Base-by-base conservation (phyloP, 1,140 invertebrate genomes). In the Neodiprion lecontei region DNA sequence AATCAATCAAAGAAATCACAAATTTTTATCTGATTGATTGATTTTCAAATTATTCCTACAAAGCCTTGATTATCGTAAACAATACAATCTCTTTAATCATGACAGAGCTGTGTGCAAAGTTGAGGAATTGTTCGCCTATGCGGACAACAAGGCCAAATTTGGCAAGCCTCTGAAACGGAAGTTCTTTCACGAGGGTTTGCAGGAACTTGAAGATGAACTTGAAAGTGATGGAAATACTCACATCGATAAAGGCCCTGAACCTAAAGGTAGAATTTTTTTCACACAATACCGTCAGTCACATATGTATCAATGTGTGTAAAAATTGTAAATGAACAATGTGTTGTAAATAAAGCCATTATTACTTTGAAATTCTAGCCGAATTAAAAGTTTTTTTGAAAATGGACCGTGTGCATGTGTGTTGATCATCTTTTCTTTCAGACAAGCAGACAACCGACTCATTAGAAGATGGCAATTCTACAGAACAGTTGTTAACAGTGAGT, bases 151-250 rank as follows among this genome's bases (percentile, higher is more conserved):
- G 83, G 88, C 89, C n/a, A 94, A 92, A 82, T 92, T 90, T 84
- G 91, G 90, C 8, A 94, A 94, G 81, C 86, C 90, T 9, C 81
- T 89, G 74, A 92, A 91, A 83, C 85, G 91, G 72, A 91, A 91
- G 81, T 89, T 88, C 77, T 95, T 94, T 82, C 92, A 92, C 81
- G 92, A 94, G 80, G 94, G 92, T 23, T 84, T 94, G 67, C 85
- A 89, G 79, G 90, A 94, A 82, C 91, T 94, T 68, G 90, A 92
- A 78, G 78, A 83, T 75, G 87, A 87, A 74, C 77, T 87, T 40
- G 84, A 81, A 73, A 88, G 82, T 73, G 83, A 85, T 1, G 75
- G 76, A 77, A 79, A 67, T 53, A 81, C 79, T 9, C 53, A 12
- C n/a, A 61, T 61, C 4, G 0, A 61, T 61, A 61, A 61, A 61